These are phyloP conservation scores for Leptinotarsa defecta DNA, from an alignment of 1,140 invertebrate species.

Conservation along the genomic window DNA sequence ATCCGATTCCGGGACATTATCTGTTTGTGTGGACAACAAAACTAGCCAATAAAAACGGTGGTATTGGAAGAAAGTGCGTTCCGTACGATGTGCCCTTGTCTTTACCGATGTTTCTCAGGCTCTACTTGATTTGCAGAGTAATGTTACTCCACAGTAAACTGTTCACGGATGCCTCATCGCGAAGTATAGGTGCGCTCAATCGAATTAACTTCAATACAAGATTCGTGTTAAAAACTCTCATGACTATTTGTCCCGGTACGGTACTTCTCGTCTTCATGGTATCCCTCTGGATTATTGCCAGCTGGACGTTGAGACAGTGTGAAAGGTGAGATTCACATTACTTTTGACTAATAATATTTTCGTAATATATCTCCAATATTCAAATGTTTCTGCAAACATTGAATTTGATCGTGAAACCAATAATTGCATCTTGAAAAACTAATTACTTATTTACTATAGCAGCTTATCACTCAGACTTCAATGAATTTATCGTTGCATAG, in stretches of 20 bases:
- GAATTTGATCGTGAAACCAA: too few species aligned
- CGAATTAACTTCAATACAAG: constrained; percentile 99
- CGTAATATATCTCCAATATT: too few species aligned
- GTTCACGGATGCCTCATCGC: constrained; percentile 96
- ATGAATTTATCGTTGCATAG: too few species aligned
- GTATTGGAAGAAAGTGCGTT: constrained; percentile 81
- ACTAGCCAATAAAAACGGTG: constrained; percentile 87
- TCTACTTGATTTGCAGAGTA: constrained; percentile 98
- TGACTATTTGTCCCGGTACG: constrained; percentile 99
- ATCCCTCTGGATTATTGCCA: constrained; percentile 98
- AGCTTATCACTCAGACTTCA: too few species aligned
- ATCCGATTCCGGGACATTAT: constrained; percentile 96
- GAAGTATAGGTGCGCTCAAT: constrained; percentile 95
- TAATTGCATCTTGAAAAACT: too few species aligned
- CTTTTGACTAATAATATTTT: too few species aligned
- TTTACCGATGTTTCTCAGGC: constrained; percentile 97
- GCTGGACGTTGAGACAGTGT: constrained; percentile 97
- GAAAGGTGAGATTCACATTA: constrained; percentile 80
- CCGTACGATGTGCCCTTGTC: constrained; percentile 95
- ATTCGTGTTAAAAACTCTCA: constrained; percentile 98
- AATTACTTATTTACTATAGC: too few species aligned
- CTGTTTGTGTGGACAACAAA: constrained; percentile 96
- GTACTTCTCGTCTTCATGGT: constrained; percentile 98
- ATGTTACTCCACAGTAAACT: constrained; percentile 99
- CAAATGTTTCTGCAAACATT: too few species aligned